Percentiles rank a stretch among this genome's conserved stretches.
These are phyloP conservation scores for Ophion slaviceki DNA, from an alignment of 2,888 invertebrate genomes.

Conservation along the genomic window DNA sequence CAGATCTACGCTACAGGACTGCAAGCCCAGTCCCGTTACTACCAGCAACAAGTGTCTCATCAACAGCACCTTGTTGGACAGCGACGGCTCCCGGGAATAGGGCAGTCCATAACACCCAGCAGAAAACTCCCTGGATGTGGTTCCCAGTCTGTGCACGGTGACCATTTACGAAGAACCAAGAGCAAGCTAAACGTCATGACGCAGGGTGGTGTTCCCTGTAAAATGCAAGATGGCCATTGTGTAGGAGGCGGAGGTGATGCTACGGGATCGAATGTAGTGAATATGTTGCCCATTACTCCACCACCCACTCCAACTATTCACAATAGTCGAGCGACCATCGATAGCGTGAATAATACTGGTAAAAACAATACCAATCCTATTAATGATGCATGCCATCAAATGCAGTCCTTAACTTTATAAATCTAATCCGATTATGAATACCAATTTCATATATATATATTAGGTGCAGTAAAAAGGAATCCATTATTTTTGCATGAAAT, in stretches of 20 bases:
- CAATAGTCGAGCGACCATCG: slow-evolving; percentile 19
- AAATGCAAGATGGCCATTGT: slow-evolving; percentile 73
- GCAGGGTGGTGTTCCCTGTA: slow-evolving; percentile 69
- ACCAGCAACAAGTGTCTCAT: slow-evolving; percentile 72
- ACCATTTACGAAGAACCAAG: slow-evolving; percentile 73
- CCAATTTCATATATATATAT: slow-evolving; percentile 3
- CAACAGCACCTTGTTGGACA: slow-evolving; percentile 71
- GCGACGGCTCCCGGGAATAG: slow-evolving; percentile 66
- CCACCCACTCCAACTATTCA: slow-evolving; percentile 78
- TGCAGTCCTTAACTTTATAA: slow-evolving; percentile 80
- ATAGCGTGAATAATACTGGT: slow-evolving; percentile 52
- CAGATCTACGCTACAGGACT: slow-evolving; percentile 76
- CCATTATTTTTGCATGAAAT: too few species aligned
- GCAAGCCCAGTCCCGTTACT: slow-evolving; percentile 67
- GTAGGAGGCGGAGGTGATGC: slow-evolving; percentile 80
- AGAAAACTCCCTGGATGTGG: slow-evolving; percentile 54
- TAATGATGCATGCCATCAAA: slow-evolving; percentile 81
- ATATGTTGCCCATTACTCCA: slow-evolving; percentile 79
- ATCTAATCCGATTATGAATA: slow-evolving; percentile 29
- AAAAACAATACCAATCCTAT: slow-evolving; percentile 76
- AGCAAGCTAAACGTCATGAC: slow-evolving; percentile 79
- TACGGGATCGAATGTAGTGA: slow-evolving; percentile 65
- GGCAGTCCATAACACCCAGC: slow-evolving; percentile 65
- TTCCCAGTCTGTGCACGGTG: slow-evolving; percentile 66
- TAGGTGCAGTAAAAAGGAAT: too few species aligned